A percentile compares a stretch with the other conserved stretches of the same genome.
phyloP scores from a whole-genome alignment of 2,113 vertebrate genomes.

The Alces alces region DNA sequence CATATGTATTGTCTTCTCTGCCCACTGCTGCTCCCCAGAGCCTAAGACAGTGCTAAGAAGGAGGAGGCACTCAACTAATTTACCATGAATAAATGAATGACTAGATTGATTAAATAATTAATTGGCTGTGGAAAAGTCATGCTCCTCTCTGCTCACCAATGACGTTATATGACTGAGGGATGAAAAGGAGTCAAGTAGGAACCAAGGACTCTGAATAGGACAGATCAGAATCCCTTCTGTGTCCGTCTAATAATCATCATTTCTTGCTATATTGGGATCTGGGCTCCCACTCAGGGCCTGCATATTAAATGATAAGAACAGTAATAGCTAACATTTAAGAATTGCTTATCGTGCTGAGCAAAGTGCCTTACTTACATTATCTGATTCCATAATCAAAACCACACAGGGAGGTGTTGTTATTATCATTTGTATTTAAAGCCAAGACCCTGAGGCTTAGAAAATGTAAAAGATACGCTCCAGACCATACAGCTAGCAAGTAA shows the following conservation, averaged over 20 bases:
- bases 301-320: neutral
- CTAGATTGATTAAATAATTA: neutral
- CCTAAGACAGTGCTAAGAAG: neutral
- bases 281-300: neutral
- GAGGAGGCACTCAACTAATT: neutral
- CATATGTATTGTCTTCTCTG: neutral
- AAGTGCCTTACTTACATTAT: neutral
- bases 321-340: neutral
- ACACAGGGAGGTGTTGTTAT: neutral
- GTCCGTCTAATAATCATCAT: neutral
- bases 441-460: neutral
- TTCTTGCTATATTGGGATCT: neutral
- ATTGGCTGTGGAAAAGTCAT: neutral
- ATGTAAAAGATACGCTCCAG: accelerated
- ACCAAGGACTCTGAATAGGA: neutral
- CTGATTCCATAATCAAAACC: neutral
- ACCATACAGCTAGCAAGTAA: neutral
- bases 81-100: neutral
- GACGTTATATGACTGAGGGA: accelerated
- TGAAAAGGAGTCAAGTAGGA: neutral
- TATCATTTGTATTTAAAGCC: neutral
- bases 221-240: neutral
- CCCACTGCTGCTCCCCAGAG: neutral
- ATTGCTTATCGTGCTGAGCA: neutral
- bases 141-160: neutral